Evolutionary conservation across 1,140 invertebrate genomes (phyloP).

Genomic region (Drosophila melanica): DNA sequence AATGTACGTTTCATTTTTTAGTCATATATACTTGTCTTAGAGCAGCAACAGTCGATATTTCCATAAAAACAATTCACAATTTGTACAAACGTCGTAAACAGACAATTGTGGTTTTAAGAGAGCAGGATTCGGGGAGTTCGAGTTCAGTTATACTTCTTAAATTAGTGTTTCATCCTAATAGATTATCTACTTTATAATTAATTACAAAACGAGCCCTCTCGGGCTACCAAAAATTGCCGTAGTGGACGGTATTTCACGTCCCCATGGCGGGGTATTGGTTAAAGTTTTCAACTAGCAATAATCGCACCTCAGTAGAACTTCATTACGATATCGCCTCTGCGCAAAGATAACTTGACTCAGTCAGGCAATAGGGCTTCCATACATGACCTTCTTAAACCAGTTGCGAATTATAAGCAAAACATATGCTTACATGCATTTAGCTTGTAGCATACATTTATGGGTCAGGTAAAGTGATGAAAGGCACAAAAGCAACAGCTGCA

Average conservation of each 20-base stretch:
- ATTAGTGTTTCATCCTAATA: no score
- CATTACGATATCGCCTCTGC: slow-evolving; percentile 92
- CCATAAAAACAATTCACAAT: no score
- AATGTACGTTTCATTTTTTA: no score
- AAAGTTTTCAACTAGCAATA: slow-evolving; percentile 84
- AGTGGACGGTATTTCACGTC: slow-evolving; percentile 95
- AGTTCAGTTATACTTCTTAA: no score
- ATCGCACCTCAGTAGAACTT: slow-evolving; percentile 85
- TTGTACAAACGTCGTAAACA: no score
- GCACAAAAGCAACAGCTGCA: no score
- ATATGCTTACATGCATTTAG: background rate
- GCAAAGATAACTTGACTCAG: slow-evolving; percentile 55
- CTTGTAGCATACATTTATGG: slow-evolving; percentile 18
- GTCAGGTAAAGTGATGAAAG: background rate
- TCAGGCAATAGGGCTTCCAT: background rate
- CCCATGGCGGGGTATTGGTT: slow-evolving; percentile 97
- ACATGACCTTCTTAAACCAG: background rate
- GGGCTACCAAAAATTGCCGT: slow-evolving; percentile 92
- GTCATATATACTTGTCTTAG: no score
- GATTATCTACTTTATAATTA: no score
- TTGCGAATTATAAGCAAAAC: slow-evolving; percentile 53
- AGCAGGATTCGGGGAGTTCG: no score
- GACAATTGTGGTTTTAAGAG: no score
- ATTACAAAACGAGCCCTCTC: slow-evolving; percentile 82
- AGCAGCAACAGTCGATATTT: no score